These are phyloP conservation scores for Rhincodon typus DNA, from an alignment of 2,797 vertebrate genomes.

Conservation along the genomic window DNA sequence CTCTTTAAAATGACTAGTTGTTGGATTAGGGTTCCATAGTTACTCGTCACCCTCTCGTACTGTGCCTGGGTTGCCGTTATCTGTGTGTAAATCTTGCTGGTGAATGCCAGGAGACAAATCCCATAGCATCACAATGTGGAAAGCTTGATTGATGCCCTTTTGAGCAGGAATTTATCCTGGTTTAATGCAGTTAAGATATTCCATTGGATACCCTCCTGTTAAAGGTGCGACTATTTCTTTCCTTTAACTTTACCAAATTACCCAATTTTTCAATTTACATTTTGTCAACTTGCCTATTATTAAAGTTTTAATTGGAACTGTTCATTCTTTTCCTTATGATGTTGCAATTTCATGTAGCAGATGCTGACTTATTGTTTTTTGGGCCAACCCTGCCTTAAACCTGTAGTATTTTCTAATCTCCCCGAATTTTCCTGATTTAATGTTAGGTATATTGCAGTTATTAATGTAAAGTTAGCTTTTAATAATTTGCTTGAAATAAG, in stretches of 20 bases:
- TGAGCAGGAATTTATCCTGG: neutral
- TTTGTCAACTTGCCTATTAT: too few relatives aligned
- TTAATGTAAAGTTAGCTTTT: too few relatives aligned
- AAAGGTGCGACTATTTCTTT: neutral
- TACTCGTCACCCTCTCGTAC: neutral
- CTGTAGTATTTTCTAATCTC: too few relatives aligned
- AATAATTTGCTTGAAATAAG: too few relatives aligned
- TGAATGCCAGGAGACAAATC: neutral
- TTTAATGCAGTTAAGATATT: neutral
- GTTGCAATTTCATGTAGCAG: too few relatives aligned
- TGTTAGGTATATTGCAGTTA: too few relatives aligned
- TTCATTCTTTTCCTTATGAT: too few relatives aligned
- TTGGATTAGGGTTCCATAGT: neutral
- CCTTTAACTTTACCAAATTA: neutral
- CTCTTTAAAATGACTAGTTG: neutral
- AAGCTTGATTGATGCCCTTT: neutral
- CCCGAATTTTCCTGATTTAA: too few relatives aligned
- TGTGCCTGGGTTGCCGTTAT: neutral
- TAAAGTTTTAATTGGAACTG: too few relatives aligned
- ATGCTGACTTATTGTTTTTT: too few relatives aligned
- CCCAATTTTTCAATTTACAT: neutral
- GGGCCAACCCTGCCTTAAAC: too few relatives aligned
- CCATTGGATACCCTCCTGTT: neutral
- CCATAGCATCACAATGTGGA: neutral
- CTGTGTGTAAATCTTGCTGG: neutral